phyloP scores from a whole-genome alignment of 2,113 vertebrate genomes.

The Gasterosteus nipponicus region DNA sequence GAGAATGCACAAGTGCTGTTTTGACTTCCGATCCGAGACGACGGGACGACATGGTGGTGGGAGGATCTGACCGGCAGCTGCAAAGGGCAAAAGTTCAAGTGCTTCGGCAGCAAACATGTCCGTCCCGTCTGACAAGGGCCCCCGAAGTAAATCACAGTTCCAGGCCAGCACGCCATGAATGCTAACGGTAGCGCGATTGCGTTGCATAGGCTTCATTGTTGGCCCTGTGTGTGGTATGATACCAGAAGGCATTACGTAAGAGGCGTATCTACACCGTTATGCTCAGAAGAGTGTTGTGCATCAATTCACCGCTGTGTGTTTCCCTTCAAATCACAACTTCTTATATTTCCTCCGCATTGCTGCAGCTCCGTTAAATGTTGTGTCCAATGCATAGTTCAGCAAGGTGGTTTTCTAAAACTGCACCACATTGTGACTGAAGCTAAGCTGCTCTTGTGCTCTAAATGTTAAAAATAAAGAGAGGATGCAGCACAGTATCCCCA shows the following conservation, averaged over 20 bases:
- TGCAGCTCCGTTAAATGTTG: constrained; percentile 24
- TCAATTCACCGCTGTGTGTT: not conserved
- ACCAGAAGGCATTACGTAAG: not conserved
- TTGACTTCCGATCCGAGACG: constrained; percentile 37
- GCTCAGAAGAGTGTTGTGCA: constrained; percentile 11
- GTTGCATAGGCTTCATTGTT: constrained; percentile 18
- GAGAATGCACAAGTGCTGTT: constrained; percentile 34
- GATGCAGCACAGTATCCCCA: not conserved
- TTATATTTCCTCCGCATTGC: constrained; percentile 24
- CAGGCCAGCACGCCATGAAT: not conserved
- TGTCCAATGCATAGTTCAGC: constrained; percentile 27
- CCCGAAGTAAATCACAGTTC: constrained; percentile 30
- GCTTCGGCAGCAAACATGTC: constrained; percentile 44
- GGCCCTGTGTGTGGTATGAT: constrained; percentile 24
- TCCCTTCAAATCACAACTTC: constrained; percentile 15
- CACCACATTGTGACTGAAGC: constrained; percentile 12
- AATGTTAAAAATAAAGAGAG: constrained; percentile 2
- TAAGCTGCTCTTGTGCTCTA: constrained; percentile 10
- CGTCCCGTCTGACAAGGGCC: constrained; percentile 22
- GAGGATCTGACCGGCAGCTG: constrained; percentile 42
- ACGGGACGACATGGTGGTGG: constrained; percentile 33
- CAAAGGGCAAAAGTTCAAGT: constrained; percentile 51
- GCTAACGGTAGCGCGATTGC: constrained; percentile 23
- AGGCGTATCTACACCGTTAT: not conserved
- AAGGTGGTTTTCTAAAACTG: constrained; percentile 24